phyloP scores from a whole-genome alignment of 2,888 invertebrate genomes.

The Stenodera caucasica region DNA sequence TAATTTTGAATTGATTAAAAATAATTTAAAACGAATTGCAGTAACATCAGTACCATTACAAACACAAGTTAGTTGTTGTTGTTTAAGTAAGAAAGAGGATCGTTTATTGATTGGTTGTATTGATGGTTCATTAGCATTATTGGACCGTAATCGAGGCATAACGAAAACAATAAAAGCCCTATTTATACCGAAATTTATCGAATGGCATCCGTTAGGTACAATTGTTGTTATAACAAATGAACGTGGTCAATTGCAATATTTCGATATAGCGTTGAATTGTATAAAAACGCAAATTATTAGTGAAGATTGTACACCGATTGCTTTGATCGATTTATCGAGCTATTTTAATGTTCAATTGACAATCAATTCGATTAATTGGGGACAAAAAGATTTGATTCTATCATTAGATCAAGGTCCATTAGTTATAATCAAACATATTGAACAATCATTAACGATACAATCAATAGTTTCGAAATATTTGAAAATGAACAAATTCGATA shows the following conservation, averaged over 20 bases:
- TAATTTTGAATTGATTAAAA: slow-evolving; percentile 63
- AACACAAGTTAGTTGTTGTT: slow-evolving; percentile 68
- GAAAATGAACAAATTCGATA: slow-evolving; percentile 64
- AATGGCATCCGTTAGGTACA: slow-evolving; percentile 74
- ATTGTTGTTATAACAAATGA: slow-evolving; percentile 70
- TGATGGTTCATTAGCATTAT: slow-evolving; percentile 79
- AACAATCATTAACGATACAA: slow-evolving; percentile 43
- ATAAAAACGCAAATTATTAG: slow-evolving; percentile 68
- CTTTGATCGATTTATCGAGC: slow-evolving; percentile 65
- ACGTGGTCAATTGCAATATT: slow-evolving; percentile 74
- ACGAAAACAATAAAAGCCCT: slow-evolving; percentile 76
- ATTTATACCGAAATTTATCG: slow-evolving; percentile 74
- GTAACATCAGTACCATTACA: slow-evolving; percentile 71
- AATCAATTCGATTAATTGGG: slow-evolving; percentile 50
- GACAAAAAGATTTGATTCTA: slow-evolving; percentile 56
- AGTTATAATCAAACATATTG: slow-evolving; percentile 49
- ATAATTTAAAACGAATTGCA: slow-evolving; percentile 64
- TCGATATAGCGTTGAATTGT: slow-evolving; percentile 70
- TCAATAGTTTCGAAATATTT: slow-evolving; percentile 61
- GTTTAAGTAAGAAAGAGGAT: slow-evolving; percentile 73
- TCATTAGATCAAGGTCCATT: slow-evolving; percentile 67
- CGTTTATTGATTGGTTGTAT: slow-evolving; percentile 76
- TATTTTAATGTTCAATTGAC: slow-evolving; percentile 58
- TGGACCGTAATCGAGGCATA: slow-evolving; percentile 74
- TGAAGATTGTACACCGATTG: slow-evolving; percentile 66